phyloP scores from a whole-genome alignment of 2,888 invertebrate species.

The Seira sanloemensis region DNA sequence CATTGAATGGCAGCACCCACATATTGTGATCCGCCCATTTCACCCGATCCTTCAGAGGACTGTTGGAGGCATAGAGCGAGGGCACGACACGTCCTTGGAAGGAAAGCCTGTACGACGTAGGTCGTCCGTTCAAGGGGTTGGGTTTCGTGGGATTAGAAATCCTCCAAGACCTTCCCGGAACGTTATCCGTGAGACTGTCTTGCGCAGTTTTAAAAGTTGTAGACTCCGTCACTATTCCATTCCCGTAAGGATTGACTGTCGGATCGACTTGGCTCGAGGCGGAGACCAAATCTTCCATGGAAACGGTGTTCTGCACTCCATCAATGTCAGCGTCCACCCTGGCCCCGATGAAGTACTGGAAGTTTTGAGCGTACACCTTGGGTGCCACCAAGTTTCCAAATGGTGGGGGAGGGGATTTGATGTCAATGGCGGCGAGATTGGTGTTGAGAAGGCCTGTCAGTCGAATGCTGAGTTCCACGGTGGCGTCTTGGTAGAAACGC shows the following conservation, averaged over 20 bases:
- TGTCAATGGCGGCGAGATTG: slow-evolving; percentile 45
- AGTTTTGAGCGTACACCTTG: slow-evolving; percentile 28
- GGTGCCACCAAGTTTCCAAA: slow-evolving; percentile 30
- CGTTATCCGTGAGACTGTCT: slow-evolving; percentile 21
- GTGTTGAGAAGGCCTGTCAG: slow-evolving; percentile 49
- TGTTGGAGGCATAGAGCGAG: slow-evolving; percentile 20
- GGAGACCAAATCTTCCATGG: slow-evolving; percentile 22
- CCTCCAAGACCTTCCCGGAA: slow-evolving; percentile 22
- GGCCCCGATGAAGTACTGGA: slow-evolving; percentile 32
- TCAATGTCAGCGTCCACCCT: slow-evolving; percentile 53
- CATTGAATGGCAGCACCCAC: slow-evolving; percentile 48
- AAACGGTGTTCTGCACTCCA: slow-evolving; percentile 40
- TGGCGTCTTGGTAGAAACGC: slow-evolving; percentile 64
- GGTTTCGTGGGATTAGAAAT: slow-evolving; percentile 22
- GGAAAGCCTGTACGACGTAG: slow-evolving; percentile 25
- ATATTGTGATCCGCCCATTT: slow-evolving; percentile 42
- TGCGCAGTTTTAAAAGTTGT: slow-evolving; percentile 29
- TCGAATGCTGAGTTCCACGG: slow-evolving; percentile 41
- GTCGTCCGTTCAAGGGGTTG: slow-evolving; percentile 17
- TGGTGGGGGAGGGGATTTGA: slow-evolving; percentile 43
- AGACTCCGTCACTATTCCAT: slow-evolving; percentile 17
- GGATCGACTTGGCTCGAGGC: neutral
- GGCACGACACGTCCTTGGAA: neutral
- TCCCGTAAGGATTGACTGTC: slow-evolving; percentile 46
- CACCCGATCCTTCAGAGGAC: slow-evolving; percentile 15